phyloP scores from a whole-genome alignment of 2,888 invertebrate genomes.

The Papilio demoleus region DNA sequence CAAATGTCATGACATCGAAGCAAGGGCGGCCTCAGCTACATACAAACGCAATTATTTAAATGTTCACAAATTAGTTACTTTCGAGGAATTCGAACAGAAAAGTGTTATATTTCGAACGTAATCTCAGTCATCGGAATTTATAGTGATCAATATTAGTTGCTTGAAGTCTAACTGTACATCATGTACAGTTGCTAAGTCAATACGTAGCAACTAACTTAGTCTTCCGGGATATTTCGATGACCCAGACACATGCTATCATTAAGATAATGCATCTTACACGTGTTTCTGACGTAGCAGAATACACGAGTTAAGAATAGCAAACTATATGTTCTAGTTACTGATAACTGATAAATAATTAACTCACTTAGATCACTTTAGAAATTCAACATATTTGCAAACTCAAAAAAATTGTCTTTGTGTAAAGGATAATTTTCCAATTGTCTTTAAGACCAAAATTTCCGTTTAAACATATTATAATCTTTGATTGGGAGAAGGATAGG shows the following conservation, averaged over 20 bases:
- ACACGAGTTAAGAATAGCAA: neutral
- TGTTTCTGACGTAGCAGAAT: slow-evolving; percentile 11
- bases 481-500: no score
- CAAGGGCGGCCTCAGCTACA: slow-evolving; percentile 27
- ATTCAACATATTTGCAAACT: no score
- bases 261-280: slow-evolving; percentile 15
- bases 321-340: neutral
- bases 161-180: no score
- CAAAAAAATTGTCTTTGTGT: no score
- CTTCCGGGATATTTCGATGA: neutral
- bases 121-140: no score
- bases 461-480: no score
- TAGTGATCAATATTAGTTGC: no score
- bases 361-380: no score
- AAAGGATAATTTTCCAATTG: no score
- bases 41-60: slow-evolving; percentile 20
- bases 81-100: neutral
- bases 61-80: neutral
- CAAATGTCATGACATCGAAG: slow-evolving; percentile 39
- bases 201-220: slow-evolving; percentile 12
- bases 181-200: no score
- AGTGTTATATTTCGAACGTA: no score
- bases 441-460: no score
- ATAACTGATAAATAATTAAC: neutral
- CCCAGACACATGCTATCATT: neutral